Evolutionary conservation across 2,113 vertebrate genomes (phyloP).

Genomic region (Trochalopteron elliotii): DNA sequence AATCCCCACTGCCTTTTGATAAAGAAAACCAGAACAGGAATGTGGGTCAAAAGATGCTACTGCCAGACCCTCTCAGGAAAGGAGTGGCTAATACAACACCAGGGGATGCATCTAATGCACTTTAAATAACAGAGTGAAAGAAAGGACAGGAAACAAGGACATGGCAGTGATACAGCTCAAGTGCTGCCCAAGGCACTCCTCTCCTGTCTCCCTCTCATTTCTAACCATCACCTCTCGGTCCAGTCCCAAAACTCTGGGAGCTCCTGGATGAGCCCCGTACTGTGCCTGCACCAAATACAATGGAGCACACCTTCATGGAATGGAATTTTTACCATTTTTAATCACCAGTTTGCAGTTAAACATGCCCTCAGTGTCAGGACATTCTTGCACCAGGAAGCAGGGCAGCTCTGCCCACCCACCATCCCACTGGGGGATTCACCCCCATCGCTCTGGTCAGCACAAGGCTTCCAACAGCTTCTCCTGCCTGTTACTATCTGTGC

Average conservation of each 20-base stretch:
- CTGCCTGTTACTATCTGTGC: background rate
- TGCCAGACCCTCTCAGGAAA: background rate
- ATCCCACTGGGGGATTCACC: background rate
- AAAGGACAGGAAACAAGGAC: background rate
- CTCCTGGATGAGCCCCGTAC: background rate
- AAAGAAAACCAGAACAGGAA: background rate
- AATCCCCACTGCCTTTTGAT: background rate
- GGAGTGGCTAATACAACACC: background rate
- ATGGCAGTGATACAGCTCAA: background rate
- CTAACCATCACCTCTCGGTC: rapidly evolving
- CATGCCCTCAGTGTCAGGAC: background rate
- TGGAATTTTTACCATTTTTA: background rate
- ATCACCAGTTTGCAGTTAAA: background rate
- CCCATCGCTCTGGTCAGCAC: background rate
- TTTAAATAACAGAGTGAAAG: background rate
- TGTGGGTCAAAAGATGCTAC: background rate
- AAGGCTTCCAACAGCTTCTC: background rate
- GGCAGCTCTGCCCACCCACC: constrained; percentile 1
- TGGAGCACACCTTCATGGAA: background rate
- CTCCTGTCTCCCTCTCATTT: background rate
- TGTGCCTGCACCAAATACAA: background rate
- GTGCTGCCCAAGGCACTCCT: background rate
- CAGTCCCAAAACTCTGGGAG: background rate
- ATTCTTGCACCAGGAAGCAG: background rate
- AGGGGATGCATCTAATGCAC: background rate